phyloP scores from a whole-genome alignment of 2,113 vertebrate genomes.

The Triplophysa rosa region DNA sequence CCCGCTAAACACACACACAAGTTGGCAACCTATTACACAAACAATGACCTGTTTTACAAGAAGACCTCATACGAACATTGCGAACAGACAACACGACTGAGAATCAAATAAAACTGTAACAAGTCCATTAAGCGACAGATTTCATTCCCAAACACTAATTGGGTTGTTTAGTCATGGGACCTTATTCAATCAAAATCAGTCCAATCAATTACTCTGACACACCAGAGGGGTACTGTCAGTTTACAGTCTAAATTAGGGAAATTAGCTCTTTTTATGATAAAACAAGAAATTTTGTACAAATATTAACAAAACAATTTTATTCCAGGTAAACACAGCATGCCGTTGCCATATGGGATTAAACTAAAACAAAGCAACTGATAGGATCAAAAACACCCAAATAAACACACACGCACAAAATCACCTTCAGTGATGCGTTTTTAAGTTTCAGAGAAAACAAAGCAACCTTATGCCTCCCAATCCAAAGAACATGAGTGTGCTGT shows the following conservation, averaged over 20 bases:
- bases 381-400: not conserved
- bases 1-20: slow-evolving; percentile 61
- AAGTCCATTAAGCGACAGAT: slow-evolving; percentile 33
- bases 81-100: slow-evolving; percentile 33
- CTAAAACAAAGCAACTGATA: not conserved
- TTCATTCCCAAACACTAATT: slow-evolving; percentile 26
- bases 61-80: slow-evolving; percentile 11
- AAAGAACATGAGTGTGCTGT: slow-evolving; percentile 56
- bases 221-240: not conserved
- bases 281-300: not conserved
- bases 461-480: slow-evolving; percentile 40
- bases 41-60: slow-evolving; percentile 45
- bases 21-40: slow-evolving; percentile 52
- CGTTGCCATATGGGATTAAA: not conserved
- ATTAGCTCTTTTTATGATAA: not conserved
- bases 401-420: not conserved
- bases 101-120: slow-evolving; percentile 40
- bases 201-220: not conserved
- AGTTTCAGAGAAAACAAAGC: not conserved
- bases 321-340: not conserved
- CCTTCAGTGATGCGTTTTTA: not conserved
- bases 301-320: not conserved
- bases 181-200: slow-evolving; percentile 29
- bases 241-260: slow-evolving; percentile 9
- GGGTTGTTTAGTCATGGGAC: slow-evolving; percentile 27